A percentile compares a stretch with the other conserved stretches of the same genome.
These are phyloP conservation scores for Leptosomus discolor DNA, from an alignment of 2,113 vertebrate genomes.

Conservation along the genomic window DNA sequence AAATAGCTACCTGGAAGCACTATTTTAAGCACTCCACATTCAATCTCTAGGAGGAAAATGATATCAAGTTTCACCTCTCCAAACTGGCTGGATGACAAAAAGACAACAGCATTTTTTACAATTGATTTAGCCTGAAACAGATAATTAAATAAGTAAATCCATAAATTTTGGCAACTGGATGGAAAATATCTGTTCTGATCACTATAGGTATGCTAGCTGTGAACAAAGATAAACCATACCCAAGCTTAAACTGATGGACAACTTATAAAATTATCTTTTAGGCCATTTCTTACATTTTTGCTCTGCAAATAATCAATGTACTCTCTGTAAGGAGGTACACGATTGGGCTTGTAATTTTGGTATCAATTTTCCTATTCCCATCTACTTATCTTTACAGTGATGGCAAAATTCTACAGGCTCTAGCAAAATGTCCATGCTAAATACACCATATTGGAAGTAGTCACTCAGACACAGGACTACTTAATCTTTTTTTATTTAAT, in stretches of 20 bases:
- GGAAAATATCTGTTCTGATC: not conserved
- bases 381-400: not conserved
- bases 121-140: not conserved
- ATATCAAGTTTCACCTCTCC: not conserved
- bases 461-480: not conserved
- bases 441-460: not conserved
- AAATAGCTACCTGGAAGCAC: not conserved
- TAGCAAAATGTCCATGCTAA: not conserved
- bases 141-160: not conserved
- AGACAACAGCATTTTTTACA: not conserved
- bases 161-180: not conserved
- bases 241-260: not conserved
- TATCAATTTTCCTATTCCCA: not conserved
- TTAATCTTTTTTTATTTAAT: not conserved
- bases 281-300: not conserved
- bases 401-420: not conserved
- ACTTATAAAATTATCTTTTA: not conserved
- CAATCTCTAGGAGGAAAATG: not conserved
- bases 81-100: not conserved
- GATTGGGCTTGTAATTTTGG: not conserved
- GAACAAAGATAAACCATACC: not conserved
- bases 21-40: not conserved
- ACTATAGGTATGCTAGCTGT: not conserved
- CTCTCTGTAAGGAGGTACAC: not conserved
- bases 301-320: not conserved